Evolutionary conservation across 1,140 invertebrate species (phyloP).

Genomic region (Eumaeus atala): DNA sequence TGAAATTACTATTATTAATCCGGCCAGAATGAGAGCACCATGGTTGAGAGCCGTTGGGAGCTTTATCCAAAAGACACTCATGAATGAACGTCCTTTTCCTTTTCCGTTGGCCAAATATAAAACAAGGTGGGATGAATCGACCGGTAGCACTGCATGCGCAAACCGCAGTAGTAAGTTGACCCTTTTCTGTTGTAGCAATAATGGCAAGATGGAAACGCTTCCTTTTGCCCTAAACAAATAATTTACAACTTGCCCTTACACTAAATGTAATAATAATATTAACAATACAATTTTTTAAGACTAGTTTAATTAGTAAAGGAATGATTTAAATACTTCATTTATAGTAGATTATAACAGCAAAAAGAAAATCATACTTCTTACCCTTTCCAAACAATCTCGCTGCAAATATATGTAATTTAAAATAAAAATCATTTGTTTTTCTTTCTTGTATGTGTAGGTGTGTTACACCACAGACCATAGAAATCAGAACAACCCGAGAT

Average conservation of each 20-base stretch:
- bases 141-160: background rate
- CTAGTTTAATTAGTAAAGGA: too few species aligned
- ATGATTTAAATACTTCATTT: too few species aligned
- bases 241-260: too few species aligned
- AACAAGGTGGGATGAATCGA: background rate
- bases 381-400: background rate
- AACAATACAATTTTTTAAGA: too few species aligned
- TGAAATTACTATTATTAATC: constrained; percentile 1
- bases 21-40: background rate
- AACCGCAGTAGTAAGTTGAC: background rate
- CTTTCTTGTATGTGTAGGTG: too few species aligned
- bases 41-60: background rate
- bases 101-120: constrained; percentile 4
- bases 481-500: too few species aligned
- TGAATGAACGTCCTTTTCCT: too few species aligned
- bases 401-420: background rate
- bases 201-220: background rate
- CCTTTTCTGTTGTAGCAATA: background rate
- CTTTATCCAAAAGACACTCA: constrained; percentile 2
- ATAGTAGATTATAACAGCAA: background rate
- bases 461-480: too few species aligned
- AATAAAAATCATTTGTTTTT: too few species aligned
- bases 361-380: background rate
- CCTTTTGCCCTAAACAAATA: background rate
- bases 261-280: too few species aligned